Base-by-base conservation (phyloP, 1,140 invertebrate genomes). In the Bombus pascuorum region DNA sequence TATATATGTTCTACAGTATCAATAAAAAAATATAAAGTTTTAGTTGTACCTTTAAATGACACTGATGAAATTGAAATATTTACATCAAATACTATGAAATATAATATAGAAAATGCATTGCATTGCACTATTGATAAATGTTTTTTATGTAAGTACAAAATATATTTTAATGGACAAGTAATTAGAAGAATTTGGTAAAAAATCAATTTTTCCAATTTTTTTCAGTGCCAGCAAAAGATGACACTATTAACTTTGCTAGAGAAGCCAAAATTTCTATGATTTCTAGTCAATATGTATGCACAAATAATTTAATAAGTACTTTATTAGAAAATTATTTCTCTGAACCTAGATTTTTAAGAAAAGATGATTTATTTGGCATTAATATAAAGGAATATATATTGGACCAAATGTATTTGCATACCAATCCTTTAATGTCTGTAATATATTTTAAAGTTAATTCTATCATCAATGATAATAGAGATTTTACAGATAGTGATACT, bases 281-380 rank as follows among this genome's bases (percentile, higher is more conserved):
- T 12, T 91, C 91, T 62, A 94, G 93, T 88, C 94, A 95, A 0
- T 92, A 95, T 75, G 95, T 96, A n/a, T 85, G 95, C 74, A 91
- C 94, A 3, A 90, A 92, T n/a, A 92, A 95, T 47, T 86, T 96
- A 22, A 89, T 95, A 0, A 95, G 95, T 86, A 57, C 86, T 25
- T 90, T 96, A 44, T 89, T 97, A 73, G 93, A 94, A 87, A 96
- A 95, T 89, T 97, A 96, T 87, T 97, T 97, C 83, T 93, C 93
- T 82, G 93, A 91, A 10, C 96, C 96, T 32, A 95, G 95, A 81
- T 94, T 96, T 75, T 86, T 97, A 18, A 94, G 95, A 85, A 92
- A 92, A 62, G 93, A 95, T 39, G 96, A 96, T 89, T 91, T 96
- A 39, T 96, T 97, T 90, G 89, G 89, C 10, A 94, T 96, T 28